Evolutionary conservation across 2,888 invertebrate genomes (phyloP).

Genomic region (Aphodius granarius): DNA sequence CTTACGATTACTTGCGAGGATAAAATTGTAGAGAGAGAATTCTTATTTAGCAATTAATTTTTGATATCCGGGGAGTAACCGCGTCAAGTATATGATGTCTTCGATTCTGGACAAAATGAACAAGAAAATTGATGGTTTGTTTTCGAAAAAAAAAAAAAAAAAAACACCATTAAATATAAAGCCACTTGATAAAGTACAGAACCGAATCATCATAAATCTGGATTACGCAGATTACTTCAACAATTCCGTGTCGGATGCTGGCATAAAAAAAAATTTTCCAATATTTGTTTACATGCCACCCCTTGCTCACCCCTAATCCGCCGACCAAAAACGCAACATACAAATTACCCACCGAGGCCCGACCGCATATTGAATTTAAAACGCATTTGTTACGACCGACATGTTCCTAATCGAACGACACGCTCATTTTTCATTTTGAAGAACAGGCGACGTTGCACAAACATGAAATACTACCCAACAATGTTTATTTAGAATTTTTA

Average conservation of each 20-base stretch:
- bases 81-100: too few species aligned
- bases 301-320: neutral
- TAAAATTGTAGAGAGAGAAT: too few species aligned
- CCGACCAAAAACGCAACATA: neutral
- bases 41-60: too few species aligned
- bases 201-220: neutral
- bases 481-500: conserved; percentile 12
- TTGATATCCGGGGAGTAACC: too few species aligned
- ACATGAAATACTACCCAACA: conserved; percentile 14
- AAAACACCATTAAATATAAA: too few species aligned
- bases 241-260: neutral
- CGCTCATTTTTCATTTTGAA: conserved; percentile 19
- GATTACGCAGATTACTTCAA: neutral
- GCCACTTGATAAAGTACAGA: too few species aligned
- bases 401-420: conserved; percentile 13
- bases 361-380: conserved; percentile 16
- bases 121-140: too few species aligned
- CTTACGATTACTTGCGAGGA: too few species aligned
- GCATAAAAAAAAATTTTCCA: neutral
- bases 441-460: conserved; percentile 3
- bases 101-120: too few species aligned
- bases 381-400: conserved; percentile 16
- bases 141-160: too few species aligned
- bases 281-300: neutral
- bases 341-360: neutral